Base-by-base conservation (phyloP, 2,797 vertebrate genomes). In the Sebastes ruberrimus region DNA sequence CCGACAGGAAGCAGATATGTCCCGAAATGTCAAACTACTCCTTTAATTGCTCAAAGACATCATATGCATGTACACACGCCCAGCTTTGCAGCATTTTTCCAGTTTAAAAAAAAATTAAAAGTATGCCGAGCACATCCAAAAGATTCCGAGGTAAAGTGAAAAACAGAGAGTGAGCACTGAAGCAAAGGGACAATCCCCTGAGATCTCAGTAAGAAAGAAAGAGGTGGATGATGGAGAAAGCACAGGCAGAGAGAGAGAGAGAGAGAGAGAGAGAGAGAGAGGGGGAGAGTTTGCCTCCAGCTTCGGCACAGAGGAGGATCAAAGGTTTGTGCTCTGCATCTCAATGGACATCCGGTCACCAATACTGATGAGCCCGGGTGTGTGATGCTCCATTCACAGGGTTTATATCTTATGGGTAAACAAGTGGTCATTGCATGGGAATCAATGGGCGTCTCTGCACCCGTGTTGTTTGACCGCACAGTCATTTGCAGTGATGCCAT, bases 301-400 rank as follows among this genome's bases (percentile, higher is more conserved):
- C 92, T 89, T 90, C 89, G 53, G 91, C 85, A 90, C 88, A 82
- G 90, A 92, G 91, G 90, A 93, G 95, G 95, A 95, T 94, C 92
- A 95, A 95, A 95, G 93, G 91, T 90, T 92, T 94, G 92, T 93
- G 93, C 88, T 94, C 93, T 94, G 94, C 94, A 95, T 95, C 91
- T 95, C 93, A 95, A 95, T 94, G 89, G 93, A 92, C 91, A 87
- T 85, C 90, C 86, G 90, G 92, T 91, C 91, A 90, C 88, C 93
- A 94, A 95, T 94, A 94, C 95, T 95, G 94, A 94, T 94, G 93
- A 94, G 92, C 78, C 81, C 46, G 68, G 65, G 84, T 46, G 86
- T 91, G 85, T 92, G 88, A 87, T 93, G 89, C 91, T 88, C 89
- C 86, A 89, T 94, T 94, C 92, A 92, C 88, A 73, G 66, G 60